Conservation (phyloP, 2,888 invertebrate genomes). For the Luperina nickerlii region DNA sequence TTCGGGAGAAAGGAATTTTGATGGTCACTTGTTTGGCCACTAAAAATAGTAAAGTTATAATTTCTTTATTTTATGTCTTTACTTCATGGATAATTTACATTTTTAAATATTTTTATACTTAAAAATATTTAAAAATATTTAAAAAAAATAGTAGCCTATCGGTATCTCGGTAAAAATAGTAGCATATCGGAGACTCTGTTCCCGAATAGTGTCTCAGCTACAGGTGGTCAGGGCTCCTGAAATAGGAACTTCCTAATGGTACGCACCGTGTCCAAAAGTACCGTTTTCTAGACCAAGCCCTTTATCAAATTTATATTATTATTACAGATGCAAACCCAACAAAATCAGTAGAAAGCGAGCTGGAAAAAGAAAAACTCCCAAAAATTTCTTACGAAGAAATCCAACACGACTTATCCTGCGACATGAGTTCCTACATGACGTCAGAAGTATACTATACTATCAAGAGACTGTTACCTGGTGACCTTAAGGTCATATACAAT, state of each 20-base stretch:
- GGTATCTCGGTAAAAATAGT: no score
- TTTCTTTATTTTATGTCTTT: not conserved
- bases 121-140: no score
- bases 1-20: not conserved
- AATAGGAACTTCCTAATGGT: no score
- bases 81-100: no score
- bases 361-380: conserved; percentile 74
- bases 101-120: no score
- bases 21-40: not conserved
- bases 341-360: conserved; percentile 83
- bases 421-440: conserved; percentile 94
- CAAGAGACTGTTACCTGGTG: conserved; percentile 95
- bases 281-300: not conserved
- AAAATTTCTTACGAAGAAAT: conserved; percentile 81
- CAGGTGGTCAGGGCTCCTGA: no score
- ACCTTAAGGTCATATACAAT: conserved; percentile 93
- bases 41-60: not conserved
- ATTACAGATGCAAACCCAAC: conserved; percentile 82
- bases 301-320: not conserved
- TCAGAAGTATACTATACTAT: conserved; percentile 94
- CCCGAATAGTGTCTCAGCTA: no score
- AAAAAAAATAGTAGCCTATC: no score
- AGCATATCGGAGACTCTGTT: no score
- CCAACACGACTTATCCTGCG: conserved; percentile 91
- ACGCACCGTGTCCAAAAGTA: no score